A percentile compares a stretch with the other conserved stretches of the same genome.
phyloP scores from a whole-genome alignment of 2,888 invertebrate genomes.

The Julus scanicus region DNA sequence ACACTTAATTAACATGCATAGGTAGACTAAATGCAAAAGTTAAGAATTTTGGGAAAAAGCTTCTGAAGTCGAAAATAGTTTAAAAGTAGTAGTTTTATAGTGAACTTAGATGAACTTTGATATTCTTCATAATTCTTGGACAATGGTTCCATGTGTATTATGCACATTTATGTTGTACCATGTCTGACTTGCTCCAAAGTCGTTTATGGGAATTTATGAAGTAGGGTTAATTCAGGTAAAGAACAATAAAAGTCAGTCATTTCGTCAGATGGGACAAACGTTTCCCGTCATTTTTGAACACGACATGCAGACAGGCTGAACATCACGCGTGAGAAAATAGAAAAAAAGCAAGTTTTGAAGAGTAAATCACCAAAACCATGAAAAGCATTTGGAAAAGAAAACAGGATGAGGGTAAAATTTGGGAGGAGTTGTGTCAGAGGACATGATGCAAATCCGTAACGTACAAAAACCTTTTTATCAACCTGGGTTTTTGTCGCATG shows the following conservation, averaged over 20 bases:
- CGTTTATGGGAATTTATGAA: background rate
- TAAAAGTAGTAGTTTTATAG: no score
- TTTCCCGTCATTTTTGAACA: background rate
- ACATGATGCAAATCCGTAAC: conserved; percentile 34
- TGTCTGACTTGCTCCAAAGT: background rate
- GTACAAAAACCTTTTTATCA: conserved; percentile 28
- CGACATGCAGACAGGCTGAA: background rate
- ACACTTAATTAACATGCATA: background rate
- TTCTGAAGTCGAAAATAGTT: no score
- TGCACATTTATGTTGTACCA: background rate
- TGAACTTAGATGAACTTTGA: no score
- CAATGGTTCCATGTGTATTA: background rate
- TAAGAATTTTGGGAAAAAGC: no score
- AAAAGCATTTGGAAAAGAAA: background rate
- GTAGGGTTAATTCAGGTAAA: background rate
- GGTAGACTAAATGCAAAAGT: no score
- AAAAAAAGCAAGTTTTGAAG: background rate
- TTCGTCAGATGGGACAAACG: background rate
- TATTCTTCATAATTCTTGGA: background rate
- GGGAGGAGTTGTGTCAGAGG: conserved; percentile 16
- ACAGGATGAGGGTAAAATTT: conserved; percentile 17
- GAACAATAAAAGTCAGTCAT: background rate
- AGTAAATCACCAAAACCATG: conserved; percentile 23
- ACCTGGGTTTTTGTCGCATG: conserved; percentile 30
- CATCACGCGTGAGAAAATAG: background rate